A percentile compares a stretch with the other conserved stretches of the same genome.
phyloP scores from a whole-genome alignment of 2,113 vertebrate species.

The Xenopus laevis region DNA sequence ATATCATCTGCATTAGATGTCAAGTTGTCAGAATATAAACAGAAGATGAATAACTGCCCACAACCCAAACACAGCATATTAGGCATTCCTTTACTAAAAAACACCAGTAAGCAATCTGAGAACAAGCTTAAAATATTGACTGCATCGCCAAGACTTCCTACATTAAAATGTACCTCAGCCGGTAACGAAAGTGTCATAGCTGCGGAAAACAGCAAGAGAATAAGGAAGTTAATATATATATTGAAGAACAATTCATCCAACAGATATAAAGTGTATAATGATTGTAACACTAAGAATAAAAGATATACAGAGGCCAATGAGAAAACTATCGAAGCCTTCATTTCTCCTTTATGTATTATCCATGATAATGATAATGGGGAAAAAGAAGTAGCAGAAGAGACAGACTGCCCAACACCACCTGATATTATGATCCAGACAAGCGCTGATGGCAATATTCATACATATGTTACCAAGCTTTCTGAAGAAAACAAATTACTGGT shows the following conservation, averaged over 20 bases:
- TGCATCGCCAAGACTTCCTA: not conserved
- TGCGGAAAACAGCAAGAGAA: not conserved
- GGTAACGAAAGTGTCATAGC: not conserved
- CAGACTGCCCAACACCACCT: too few species aligned
- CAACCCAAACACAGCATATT: not conserved
- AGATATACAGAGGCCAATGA: not conserved
- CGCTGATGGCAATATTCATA: too few species aligned
- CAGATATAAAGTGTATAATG: slow-evolving; percentile 6
- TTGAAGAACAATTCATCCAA: not conserved
- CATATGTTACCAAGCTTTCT: too few species aligned
- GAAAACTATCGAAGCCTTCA: slow-evolving; percentile 31
- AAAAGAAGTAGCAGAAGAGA: too few species aligned
- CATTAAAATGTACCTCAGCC: slow-evolving; percentile 25
- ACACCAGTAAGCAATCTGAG: not conserved
- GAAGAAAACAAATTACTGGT: too few species aligned
- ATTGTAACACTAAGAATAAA: slow-evolving; percentile 13
- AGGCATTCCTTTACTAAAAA: not conserved
- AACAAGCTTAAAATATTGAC: not conserved
- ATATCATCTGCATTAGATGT: slow-evolving; percentile 23
- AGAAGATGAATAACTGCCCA: not conserved
- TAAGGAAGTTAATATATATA: slow-evolving; percentile 4
- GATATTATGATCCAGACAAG: too few species aligned
- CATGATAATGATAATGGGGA: slow-evolving; percentile 32
- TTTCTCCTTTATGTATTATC: not conserved
- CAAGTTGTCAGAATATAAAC: not conserved